phyloP scores from a whole-genome alignment of 2,797 vertebrate genomes.

The Hapalemur alaotrensis region DNA sequence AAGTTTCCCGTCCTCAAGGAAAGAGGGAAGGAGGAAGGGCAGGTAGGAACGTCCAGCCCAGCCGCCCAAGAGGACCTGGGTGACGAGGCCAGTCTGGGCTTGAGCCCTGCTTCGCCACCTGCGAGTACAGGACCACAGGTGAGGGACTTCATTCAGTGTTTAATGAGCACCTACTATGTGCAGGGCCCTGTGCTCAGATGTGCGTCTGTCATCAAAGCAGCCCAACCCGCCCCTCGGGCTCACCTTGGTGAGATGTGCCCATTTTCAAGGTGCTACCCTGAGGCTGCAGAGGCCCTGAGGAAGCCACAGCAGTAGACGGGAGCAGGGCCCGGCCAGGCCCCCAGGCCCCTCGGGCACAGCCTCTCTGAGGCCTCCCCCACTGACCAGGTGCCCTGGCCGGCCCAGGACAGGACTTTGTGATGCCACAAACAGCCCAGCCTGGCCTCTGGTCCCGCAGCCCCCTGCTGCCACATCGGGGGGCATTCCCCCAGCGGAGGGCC shows the following conservation, averaged over 20 bases:
- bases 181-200: no score
- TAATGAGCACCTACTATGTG: neutral
- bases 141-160: neutral
- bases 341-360: neutral
- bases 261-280: neutral
- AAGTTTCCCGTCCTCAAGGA: neutral
- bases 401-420: constrained; percentile 61
- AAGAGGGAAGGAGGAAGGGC: neutral
- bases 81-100: neutral
- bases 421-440: constrained; percentile 45
- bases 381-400: neutral
- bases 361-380: neutral
- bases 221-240: neutral
- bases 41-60: neutral
- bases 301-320: accelerated
- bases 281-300: neutral
- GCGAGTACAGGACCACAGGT: accelerated
- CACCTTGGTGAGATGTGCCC: neutral
- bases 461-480: neutral
- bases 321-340: neutral
- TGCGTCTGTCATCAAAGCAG: neutral
- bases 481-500: neutral
- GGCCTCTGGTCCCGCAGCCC: neutral
- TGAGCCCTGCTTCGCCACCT: neutral
- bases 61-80: neutral